Conservation (phyloP, 2,888 invertebrate genomes). For the Cantharis rufa region DNA sequence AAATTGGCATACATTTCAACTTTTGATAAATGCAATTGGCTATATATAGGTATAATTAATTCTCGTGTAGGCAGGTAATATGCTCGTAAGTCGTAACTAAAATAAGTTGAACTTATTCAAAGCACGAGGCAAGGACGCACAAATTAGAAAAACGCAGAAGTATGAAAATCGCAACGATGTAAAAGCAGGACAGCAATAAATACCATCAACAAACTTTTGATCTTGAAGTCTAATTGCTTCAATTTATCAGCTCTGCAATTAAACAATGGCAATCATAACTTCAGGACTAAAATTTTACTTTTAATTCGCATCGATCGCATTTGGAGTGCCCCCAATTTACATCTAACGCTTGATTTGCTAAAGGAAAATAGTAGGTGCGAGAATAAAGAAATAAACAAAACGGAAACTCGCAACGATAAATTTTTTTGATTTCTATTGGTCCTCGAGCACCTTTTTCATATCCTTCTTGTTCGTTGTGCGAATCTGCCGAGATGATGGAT, state of each 20-base stretch:
- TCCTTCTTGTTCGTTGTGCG: background rate
- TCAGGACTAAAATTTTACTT: background rate
- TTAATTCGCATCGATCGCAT: background rate
- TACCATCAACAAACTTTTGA: background rate
- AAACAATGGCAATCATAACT: background rate
- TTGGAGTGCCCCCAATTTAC: background rate
- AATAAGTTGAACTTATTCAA: background rate
- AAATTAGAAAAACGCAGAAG: background rate
- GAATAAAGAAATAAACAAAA: background rate
- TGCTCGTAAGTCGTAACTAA: background rate
- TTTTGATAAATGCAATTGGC: background rate
- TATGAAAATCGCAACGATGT: background rate
- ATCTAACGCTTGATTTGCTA: too few species aligned
- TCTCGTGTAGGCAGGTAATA: background rate
- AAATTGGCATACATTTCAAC: background rate
- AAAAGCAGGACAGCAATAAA: background rate
- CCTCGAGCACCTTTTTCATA: background rate
- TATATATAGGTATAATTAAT: background rate
- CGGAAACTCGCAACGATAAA: background rate
- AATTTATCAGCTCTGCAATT: background rate
- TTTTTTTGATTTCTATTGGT: background rate
- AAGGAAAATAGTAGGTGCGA: too few species aligned
- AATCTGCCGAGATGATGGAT: background rate
- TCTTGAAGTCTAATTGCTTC: background rate
- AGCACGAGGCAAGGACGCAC: background rate